phyloP scores from a whole-genome alignment of 2,888 invertebrate genomes.

The Ctenicera cuprea region DNA sequence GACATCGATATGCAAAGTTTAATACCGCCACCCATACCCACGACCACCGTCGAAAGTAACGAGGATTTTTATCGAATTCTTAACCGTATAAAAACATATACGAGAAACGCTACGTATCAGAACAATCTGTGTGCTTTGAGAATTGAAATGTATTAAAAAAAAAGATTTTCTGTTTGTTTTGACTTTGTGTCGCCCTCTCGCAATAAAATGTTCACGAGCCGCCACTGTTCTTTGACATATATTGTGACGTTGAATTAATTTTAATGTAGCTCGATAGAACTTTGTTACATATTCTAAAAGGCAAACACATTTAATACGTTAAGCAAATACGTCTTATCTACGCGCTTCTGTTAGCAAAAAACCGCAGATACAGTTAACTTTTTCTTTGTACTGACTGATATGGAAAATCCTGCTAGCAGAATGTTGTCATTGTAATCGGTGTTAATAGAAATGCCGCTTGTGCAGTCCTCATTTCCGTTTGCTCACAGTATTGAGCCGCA shows the following conservation, averaged over 20 bases:
- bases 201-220: no score
- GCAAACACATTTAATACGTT: conserved; percentile 1
- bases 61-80: no score
- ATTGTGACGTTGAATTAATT: conserved; percentile 1
- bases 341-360: background rate
- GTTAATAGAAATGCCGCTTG: conserved; percentile 21
- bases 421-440: background rate
- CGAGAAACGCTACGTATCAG: no score
- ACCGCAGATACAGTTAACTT: background rate
- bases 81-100: no score
- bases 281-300: background rate
- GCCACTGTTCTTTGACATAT: conserved; percentile 13
- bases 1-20: no score
- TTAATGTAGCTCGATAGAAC: background rate
- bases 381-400: background rate
- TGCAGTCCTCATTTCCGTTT: conserved; percentile 37
- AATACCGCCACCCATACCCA: no score
- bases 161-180: no score
- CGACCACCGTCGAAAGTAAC: no score
- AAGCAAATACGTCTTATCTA: background rate
- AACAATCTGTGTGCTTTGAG: no score
- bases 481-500: conserved; percentile 23
- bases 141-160: no score
- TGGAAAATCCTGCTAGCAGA: conserved; percentile 14
- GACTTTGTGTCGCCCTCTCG: no score